Evolutionary conservation across 2,888 invertebrate species (phyloP).

Genomic region (Caenorhabditis wallacei): DNA sequence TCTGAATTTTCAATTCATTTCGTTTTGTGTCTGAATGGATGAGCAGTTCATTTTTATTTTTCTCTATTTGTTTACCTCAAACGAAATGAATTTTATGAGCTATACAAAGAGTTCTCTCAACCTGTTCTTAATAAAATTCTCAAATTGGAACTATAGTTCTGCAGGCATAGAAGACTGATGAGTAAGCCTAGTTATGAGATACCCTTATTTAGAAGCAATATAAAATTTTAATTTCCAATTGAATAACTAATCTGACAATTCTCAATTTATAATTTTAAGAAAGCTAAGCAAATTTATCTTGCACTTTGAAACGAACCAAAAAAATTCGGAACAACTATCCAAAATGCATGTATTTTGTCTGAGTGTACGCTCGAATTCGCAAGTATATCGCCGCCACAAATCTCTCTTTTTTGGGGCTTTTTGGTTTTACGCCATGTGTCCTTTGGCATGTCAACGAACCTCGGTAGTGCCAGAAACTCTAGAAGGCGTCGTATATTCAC

Average conservation of each 20-base stretch:
- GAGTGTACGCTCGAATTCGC: constrained; percentile 30
- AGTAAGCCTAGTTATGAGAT: too few relatives aligned
- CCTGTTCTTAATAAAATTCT: background rate
- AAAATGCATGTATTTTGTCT: constrained; percentile 48
- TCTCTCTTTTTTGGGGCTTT: constrained; percentile 43
- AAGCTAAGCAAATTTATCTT: background rate
- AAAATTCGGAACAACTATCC: constrained; percentile 54
- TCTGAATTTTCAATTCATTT: constrained; percentile 44
- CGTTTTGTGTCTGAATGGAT: constrained; percentile 18
- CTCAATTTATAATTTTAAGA: constrained; percentile 16
- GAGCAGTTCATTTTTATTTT: constrained; percentile 34
- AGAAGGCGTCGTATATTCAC: constrained; percentile 38
- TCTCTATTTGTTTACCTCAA: constrained; percentile 11
- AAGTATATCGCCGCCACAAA: constrained; percentile 64
- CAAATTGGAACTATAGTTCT: too few relatives aligned
- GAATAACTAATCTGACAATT: background rate
- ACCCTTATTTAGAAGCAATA: too few relatives aligned
- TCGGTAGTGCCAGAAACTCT: constrained; percentile 49
- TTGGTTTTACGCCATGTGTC: constrained; percentile 37
- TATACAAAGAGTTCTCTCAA: background rate
- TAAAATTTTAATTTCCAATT: too few relatives aligned
- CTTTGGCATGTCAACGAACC: constrained; percentile 43
- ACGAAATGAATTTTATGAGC: background rate
- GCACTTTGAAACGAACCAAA: background rate
- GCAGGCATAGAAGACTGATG: too few relatives aligned